phyloP scores from a whole-genome alignment of 2,113 vertebrate species.

The Poicephalus gulielmi region DNA sequence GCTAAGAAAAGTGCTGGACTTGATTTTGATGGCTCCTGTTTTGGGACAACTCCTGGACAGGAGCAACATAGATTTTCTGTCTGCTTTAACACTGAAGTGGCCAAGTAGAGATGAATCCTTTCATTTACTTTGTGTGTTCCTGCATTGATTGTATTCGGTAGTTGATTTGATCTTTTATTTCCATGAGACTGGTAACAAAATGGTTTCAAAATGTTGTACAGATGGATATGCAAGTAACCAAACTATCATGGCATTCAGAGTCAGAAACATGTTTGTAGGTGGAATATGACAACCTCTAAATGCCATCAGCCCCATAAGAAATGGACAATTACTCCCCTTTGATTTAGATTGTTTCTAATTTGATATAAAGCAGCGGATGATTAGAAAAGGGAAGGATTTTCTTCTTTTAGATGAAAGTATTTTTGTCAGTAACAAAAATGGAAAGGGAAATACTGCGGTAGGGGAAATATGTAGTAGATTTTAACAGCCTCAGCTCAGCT shows the following conservation, averaged over 20 bases:
- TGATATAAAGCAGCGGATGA: neutral
- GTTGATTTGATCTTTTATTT: neutral
- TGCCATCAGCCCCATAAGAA: neutral
- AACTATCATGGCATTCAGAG: neutral
- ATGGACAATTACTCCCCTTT: neutral
- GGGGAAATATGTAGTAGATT: neutral
- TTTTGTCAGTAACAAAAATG: neutral
- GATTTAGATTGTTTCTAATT: neutral
- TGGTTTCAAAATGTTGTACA: neutral
- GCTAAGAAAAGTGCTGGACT: neutral
- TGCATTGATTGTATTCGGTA: neutral
- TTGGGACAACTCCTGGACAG: neutral
- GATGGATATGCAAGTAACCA: neutral
- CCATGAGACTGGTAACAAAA: neutral
- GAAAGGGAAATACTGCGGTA: neutral
- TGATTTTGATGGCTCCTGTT: neutral
- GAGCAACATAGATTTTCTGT: neutral
- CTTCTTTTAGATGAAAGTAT: neutral
- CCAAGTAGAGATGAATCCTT: neutral
- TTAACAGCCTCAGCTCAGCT: constrained; percentile 15
- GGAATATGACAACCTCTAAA: neutral
- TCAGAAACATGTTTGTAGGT: neutral
- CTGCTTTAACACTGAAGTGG: neutral
- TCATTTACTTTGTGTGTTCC: neutral
- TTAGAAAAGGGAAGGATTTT: neutral